Evolutionary conservation across 2,888 invertebrate genomes (phyloP), one percentile per base, ranked within the genome.

Genomic region (Pachycephus smyrnensis): DNA sequence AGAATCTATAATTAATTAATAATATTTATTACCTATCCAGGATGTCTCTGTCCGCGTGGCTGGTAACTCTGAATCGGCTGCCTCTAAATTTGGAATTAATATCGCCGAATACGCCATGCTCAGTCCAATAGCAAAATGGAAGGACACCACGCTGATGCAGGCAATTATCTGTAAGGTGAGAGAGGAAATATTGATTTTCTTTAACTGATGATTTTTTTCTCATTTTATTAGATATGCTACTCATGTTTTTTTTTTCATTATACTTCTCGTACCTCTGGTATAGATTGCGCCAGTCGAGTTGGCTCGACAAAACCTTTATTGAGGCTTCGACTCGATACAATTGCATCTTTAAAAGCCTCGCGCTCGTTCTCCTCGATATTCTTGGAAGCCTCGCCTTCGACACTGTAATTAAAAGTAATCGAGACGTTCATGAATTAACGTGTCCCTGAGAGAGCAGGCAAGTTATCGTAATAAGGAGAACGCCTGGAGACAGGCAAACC

Each of bases 81-180:
- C 88, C 83, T 92, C 91, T 40, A 94, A 85, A 82, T 93, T 93
- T 55, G 94, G 94, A 80, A 94, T 91, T 77, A 94, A 88, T 78
- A 94, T 93, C 1, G 93, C 94, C 4, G 94, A 94, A 87, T 92
- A 94, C 3, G 94, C 93, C 86, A 94, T 92, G 35, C 93, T 92
- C 31, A 94, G 91, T 6, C 94, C 94, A 33, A 94, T 93, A n/a
- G 93, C 93, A 82, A 94, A 92, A 86, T 94, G 94, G 87, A 93
- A 94, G 35, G 93, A 92, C 4, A 93, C 93, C 4, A 93, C 92
- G 73, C 93, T 91, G 75, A 93, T 89, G 82, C 93, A 92, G 31
- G 94, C 93, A 36, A 91, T 84, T 74, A 94, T 92, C 94, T 94
- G 86, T 3, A 84, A 81, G 23, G 55, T 2, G 0, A 23, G 23